Evolutionary conservation across 2,113 vertebrate species (phyloP), one percentile per base, ranked within the genome.

Genomic region (Centrocercus urophasianus): DNA sequence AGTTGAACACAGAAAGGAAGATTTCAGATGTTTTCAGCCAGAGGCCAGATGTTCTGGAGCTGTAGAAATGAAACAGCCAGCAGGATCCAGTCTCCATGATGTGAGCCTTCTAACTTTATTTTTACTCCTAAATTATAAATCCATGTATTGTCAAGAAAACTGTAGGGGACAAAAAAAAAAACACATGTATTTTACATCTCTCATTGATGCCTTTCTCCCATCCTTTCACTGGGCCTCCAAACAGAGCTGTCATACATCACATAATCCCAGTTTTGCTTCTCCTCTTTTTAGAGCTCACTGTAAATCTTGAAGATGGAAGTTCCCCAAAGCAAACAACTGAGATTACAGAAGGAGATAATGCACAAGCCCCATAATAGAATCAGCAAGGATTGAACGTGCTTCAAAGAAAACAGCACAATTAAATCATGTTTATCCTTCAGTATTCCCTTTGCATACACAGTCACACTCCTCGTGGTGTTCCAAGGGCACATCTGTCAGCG

Each of bases 401-500:
- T 94, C 77, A 88, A 92, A 97, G 81, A 96, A 84, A 83, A 83
- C 50, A 79, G 80, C 76, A 45, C 36, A 40, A 43, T 60, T 72
- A 21, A 74, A 72, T 82, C 48, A 52, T 2, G 7, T 91, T 96
- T 98, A 98, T 97, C 98, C 99, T 97, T 98, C 98, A 11, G 95
- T 94, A 97, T 98, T 98, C 71, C 99, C 98, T 97, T 98, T 98
- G 96, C 99, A 99, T 89, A 98, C 98, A 93, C 99, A 99, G 97
- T 98, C 97, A 91, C 99, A 99, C 93, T 99, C 99, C 90, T 99
- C 99, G 0, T 99, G 99, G 95, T 99, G 99, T 94, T 99, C 99
- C 98, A 99, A 95, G 74, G 98, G 95, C 82, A 99, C 98, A 25
- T 99, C 99, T 6, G 99, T 98, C 97, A 99, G 96, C 18, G 99